Evolutionary conservation across 2,888 invertebrate genomes (phyloP), one percentile per base, ranked within the genome.

Genomic region (Branchipolynoe longqiensis): DNA sequence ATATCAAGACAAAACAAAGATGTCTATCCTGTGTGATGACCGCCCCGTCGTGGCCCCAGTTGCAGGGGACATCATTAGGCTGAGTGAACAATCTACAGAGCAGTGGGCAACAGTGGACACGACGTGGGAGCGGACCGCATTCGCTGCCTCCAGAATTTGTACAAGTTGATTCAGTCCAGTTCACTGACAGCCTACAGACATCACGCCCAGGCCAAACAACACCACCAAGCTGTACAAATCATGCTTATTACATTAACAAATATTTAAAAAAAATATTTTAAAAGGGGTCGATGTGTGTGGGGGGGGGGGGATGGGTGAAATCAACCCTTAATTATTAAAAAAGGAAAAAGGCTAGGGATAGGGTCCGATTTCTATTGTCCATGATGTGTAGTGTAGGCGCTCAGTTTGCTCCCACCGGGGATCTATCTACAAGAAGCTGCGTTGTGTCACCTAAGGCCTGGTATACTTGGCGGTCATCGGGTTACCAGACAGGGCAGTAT

Each of bases 91-190:
- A 48, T 48, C 8, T 12, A 8, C 62, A 62, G n/a, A n/a, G 6
- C 41, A 22, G 25, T 22, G 41, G 28, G 78, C 48, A 78, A 48
- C 28, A 25, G 28, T 78, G 78, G 78, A 28, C 78, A 54, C 54
- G 48, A 78, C 78, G 25, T 0, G 25, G 78, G 28, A 1, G 54
- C 78, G 78, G 78, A 78, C 78, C 31, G 54, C 78, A 48, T 40
- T 41, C 78, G 78, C 78, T 78, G 78, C 78, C 78, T 78, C 54
- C 78, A 78, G 78, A 78, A 41, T 78, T 78, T 78, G 78, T 78
- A 78, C 78, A 78, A 78, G 78, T 41, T 78, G 31, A 69, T 69
- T 6, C 8, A 78, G 41, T 78, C 78, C 54, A 78, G 25, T 25
- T 78, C 31, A 25, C 78, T 8, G 41, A 41, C 48, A 41, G 48